Percentiles rank a stretch among this genome's conserved stretches.
Conservation (phyloP, 1,140 invertebrate species). For the Bombus breviceps region DNA sequence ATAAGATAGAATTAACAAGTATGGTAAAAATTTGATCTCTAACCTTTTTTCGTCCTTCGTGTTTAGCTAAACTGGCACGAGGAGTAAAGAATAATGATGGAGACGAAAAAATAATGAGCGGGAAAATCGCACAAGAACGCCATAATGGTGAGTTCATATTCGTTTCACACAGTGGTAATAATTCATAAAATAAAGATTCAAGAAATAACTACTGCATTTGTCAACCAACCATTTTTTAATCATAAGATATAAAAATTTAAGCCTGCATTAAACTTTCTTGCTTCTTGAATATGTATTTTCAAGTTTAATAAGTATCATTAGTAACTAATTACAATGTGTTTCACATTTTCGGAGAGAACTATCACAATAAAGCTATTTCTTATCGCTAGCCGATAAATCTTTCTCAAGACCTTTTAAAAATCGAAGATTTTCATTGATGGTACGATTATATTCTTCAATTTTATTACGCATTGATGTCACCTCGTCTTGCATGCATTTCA, state of each 20-base stretch:
- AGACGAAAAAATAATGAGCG: background rate
- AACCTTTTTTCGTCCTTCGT: background rate
- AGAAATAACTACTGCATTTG: background rate
- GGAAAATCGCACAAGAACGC: background rate
- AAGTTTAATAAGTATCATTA: background rate
- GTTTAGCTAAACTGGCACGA: background rate
- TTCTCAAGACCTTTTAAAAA: slow-evolving; percentile 67
- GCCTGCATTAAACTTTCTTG: background rate
- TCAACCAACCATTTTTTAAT: background rate
- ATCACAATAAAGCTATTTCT: slow-evolving; percentile 35
- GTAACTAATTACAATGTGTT: background rate
- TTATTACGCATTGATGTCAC: slow-evolving; percentile 62
- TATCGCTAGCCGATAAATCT: slow-evolving; percentile 43
- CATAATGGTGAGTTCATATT: background rate
- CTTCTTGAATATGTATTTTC: background rate
- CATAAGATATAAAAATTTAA: background rate
- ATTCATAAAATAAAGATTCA: background rate
- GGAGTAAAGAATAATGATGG: background rate
- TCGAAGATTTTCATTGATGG: slow-evolving; percentile 68
- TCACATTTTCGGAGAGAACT: background rate
- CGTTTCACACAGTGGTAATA: background rate
- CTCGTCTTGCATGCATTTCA: slow-evolving; percentile 66
- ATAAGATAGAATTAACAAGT: background rate
- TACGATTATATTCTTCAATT: slow-evolving; percentile 70
- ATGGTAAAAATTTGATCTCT: background rate